phyloP scores from a whole-genome alignment of 2,888 invertebrate species.

The Sisyra nigra region DNA sequence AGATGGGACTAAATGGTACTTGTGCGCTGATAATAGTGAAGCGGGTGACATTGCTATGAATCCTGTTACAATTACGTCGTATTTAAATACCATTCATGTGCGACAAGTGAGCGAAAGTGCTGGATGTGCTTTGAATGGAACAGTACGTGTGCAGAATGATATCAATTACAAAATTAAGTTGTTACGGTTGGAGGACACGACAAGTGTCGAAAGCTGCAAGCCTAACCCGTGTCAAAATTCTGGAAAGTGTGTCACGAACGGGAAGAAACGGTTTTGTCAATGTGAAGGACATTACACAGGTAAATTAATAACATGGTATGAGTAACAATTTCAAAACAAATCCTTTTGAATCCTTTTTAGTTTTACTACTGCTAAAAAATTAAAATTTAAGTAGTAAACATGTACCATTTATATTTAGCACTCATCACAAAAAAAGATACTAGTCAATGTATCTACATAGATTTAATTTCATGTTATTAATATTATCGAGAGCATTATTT shows the following conservation, averaged over 20 bases:
- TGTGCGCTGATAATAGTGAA: slow-evolving; percentile 32
- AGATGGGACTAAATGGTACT: slow-evolving; percentile 52
- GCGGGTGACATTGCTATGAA: slow-evolving; percentile 21
- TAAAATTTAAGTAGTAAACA: too few relatives aligned
- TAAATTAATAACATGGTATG: slow-evolving; percentile 21
- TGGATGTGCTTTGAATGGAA: slow-evolving; percentile 41
- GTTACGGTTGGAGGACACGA: slow-evolving; percentile 35
- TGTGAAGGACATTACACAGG: slow-evolving; percentile 59
- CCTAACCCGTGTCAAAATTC: slow-evolving; percentile 59
- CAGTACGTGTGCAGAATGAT: slow-evolving; percentile 44
- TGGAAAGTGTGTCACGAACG: slow-evolving; percentile 47
- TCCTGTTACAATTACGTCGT: slow-evolving; percentile 45
- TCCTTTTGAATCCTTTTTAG: too few relatives aligned
- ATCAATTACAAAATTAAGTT: slow-evolving; percentile 46
- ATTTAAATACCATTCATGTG: slow-evolving; percentile 45
- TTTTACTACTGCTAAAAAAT: too few relatives aligned
- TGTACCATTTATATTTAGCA: too few relatives aligned
- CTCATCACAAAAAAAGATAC: too few relatives aligned
- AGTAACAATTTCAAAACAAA: background rate
- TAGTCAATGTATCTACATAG: too few relatives aligned
- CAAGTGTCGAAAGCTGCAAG: slow-evolving; percentile 46
- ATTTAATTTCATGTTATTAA: too few relatives aligned
- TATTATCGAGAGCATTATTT: too few relatives aligned
- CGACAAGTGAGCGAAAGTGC: slow-evolving; percentile 30
- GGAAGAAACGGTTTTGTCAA: slow-evolving; percentile 43